Conservation (phyloP, 2,113 vertebrate species). For the Hippocampus guttulatus region DNA sequence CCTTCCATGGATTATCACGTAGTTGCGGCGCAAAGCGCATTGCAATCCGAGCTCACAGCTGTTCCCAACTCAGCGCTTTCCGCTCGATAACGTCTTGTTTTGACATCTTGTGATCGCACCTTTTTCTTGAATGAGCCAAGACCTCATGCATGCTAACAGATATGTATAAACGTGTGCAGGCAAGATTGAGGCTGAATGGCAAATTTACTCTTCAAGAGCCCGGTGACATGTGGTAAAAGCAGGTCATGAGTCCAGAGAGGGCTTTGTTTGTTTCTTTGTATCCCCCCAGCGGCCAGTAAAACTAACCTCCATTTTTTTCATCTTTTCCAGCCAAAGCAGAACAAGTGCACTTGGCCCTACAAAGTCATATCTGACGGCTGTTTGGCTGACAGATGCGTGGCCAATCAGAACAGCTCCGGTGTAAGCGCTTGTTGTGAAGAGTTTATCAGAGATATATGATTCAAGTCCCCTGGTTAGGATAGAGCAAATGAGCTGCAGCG, state of each 20-base stretch:
- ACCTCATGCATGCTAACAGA: neutral
- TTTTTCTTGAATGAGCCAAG: neutral
- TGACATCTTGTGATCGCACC: neutral
- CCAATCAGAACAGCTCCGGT: slow-evolving; percentile 34
- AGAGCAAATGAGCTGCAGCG: too few species aligned
- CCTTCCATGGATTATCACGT: neutral
- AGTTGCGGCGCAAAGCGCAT: neutral
- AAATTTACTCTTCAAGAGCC: too few species aligned
- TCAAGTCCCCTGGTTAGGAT: too few species aligned
- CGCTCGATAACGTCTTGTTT: neutral
- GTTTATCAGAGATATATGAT: too few species aligned
- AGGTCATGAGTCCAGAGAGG: neutral
- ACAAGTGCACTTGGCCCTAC: too few species aligned
- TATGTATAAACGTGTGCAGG: neutral
- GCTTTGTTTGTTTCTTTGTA: too few species aligned
- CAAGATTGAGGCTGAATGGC: too few species aligned
- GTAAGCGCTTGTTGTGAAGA: slow-evolving; percentile 34
- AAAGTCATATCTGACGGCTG: neutral
- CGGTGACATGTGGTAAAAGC: too few species aligned
- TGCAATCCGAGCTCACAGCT: neutral
- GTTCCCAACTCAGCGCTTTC: neutral
- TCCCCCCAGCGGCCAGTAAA: too few species aligned
- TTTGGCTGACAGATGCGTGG: neutral
- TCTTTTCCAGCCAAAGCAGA: too few species aligned
- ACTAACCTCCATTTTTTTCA: too few species aligned